phyloP scores from a whole-genome alignment of 2,113 vertebrate genomes.

The Callorhinus ursinus region DNA sequence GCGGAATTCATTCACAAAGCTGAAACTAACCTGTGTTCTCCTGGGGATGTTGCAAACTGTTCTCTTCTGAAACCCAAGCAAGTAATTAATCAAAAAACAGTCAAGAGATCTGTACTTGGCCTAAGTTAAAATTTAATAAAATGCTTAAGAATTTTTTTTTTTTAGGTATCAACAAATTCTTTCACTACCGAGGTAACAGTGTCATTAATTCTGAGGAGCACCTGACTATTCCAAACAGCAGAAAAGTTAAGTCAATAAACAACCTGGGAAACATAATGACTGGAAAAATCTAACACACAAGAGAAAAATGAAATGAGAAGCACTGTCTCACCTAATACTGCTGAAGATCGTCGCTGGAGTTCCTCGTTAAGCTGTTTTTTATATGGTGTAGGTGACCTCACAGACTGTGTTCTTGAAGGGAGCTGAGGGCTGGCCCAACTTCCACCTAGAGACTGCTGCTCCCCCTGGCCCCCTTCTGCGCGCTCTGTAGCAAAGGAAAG shows the following conservation, averaged over 20 bases:
- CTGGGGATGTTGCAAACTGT: conserved; percentile 70
- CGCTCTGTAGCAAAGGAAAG: conserved; percentile 87
- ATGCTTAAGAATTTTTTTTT: not conserved
- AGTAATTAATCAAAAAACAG: conserved; percentile 63
- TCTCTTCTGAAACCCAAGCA: conserved; percentile 77
- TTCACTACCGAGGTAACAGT: conserved; percentile 12
- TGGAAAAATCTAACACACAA: not conserved
- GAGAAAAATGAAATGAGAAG: not conserved
- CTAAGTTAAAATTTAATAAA: conserved; percentile 48
- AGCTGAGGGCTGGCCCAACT: conserved; percentile 93
- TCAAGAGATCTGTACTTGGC: conserved; percentile 34
- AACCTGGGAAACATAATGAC: conserved; percentile 10
- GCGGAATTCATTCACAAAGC: not conserved
- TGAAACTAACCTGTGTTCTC: conserved; percentile 74
- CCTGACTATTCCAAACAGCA: conserved; percentile 39
- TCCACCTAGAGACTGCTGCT: conserved; percentile 85
- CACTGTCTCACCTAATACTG: conserved; percentile 88
- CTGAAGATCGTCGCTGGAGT: conserved; percentile 90
- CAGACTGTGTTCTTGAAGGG: conserved; percentile 85
- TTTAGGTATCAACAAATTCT: conserved; percentile 38
- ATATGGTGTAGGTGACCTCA: conserved; percentile 86
- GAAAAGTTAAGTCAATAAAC: conserved; percentile 28
- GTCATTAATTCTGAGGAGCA: conserved; percentile 41
- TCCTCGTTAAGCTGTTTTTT: conserved; percentile 91
- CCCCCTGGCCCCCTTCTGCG: conserved; percentile 86